These are phyloP conservation scores for Taenioides sp. DNA, from an alignment of 2,797 vertebrate genomes.

Conservation along the genomic window DNA sequence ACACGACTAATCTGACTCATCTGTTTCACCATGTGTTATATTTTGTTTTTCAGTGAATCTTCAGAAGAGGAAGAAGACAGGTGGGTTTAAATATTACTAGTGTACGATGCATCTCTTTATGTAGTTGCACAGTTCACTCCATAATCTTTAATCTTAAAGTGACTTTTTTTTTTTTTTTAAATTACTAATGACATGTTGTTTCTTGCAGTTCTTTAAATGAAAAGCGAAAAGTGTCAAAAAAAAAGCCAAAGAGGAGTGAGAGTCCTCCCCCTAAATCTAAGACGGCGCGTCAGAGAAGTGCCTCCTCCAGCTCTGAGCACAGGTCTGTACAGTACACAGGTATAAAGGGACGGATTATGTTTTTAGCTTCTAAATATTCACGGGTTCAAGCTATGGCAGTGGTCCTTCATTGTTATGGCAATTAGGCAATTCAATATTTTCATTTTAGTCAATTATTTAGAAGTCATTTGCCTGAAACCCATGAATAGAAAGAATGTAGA, in stretches of 20 bases:
- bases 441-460: no score
- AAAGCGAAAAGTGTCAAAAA: constrained; percentile 75
- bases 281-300: constrained; percentile 42
- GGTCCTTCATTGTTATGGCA: no score
- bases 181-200: no score
- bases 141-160: no score
- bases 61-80: constrained; percentile 65
- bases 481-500: no score
- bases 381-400: no score
- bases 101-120: no score
- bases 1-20: neutral
- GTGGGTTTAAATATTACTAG: constrained; percentile 43
- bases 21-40: neutral
- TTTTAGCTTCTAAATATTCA: no score
- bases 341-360: neutral
- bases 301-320: constrained; percentile 67
- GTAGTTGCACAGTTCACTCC: no score
- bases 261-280: constrained; percentile 66
- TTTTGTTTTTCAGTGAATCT: constrained; percentile 64
- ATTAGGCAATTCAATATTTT: no score
- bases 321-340: constrained; percentile 41
- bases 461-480: no score
- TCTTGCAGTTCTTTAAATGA: constrained; percentile 79
- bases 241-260: constrained; percentile 74
- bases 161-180: no score